Evolutionary conservation across 1,140 invertebrate species (phyloP).

Genomic region (Formica selysi): DNA sequence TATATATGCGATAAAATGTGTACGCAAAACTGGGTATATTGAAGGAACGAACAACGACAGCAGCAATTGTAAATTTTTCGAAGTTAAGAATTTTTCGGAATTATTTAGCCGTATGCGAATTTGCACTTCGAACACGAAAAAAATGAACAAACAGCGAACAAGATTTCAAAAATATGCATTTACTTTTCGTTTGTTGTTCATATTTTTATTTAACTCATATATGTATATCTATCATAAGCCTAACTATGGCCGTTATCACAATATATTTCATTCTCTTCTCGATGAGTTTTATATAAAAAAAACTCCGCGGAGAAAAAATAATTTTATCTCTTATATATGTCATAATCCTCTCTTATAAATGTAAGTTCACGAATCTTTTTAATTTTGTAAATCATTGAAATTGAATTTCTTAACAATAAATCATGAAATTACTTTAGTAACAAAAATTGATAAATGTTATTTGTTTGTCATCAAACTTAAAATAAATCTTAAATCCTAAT

Average conservation of each 20-base stretch:
- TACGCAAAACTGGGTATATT: too few species aligned
- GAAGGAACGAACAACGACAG: too few species aligned
- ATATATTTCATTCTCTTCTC: not conserved
- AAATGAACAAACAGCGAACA: not conserved
- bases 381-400: not conserved
- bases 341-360: not conserved
- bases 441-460: too few species aligned
- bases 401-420: too few species aligned
- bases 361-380: not conserved
- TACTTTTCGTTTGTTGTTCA: not conserved
- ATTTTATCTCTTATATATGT: not conserved
- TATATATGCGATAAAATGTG: too few species aligned
- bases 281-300: slow-evolving; percentile 15
- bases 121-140: not conserved
- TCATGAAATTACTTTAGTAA: too few species aligned
- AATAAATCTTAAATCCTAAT: too few species aligned
- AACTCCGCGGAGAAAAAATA: not conserved
- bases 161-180: not conserved
- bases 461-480: too few species aligned
- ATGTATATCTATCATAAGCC: not conserved
- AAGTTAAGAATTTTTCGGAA: too few species aligned
- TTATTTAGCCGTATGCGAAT: not conserved
- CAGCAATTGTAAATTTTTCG: too few species aligned
- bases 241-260: slow-evolving; percentile 9
- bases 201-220: not conserved